Evolutionary conservation across 1,140 invertebrate species (phyloP), one percentile per base, ranked within the genome.

Genomic region (Conus ventricosus): DNA sequence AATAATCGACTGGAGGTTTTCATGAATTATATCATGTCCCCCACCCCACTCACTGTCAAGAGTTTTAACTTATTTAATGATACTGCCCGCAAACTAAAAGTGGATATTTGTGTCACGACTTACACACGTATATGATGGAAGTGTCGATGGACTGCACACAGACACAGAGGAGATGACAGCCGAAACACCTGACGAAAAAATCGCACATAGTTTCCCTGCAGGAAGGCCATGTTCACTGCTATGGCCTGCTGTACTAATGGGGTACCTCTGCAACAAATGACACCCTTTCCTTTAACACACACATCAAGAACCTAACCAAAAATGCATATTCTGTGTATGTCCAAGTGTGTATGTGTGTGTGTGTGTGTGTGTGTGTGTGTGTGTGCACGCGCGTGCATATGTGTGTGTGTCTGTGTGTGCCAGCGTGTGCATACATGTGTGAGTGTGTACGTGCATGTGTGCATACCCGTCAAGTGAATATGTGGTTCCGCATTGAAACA

Each of bases 91-190:
- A 39, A 39, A 39, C 39, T 39, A 39, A 39, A 39, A 39, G 39
- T 39, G 39, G 39, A 39, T 39, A 39, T 39, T 39, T 39, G 39
- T 39, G 39, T 39, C 51, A 84, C 39, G 55, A 53, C 84, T 85
- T 84, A 71, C 55, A 67, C 11, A 13, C 53, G 87, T 25, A 71
- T 60, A 39, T 67, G 23, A 23, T 88, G 51, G 27, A 55, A 71
- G 27, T 85, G n/a, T 17, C 53, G n/a, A 27, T 88, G 57, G 27
- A 83, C 76, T 39, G 39, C 20, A 88, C 63, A 84, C 51, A 76
- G 84, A 55, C 67, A 54, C 8, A 84, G 82, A 3, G 53, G n/a
- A 27, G n/a, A 53, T 6, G 53, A 25, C 53, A 84, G 82, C 15
- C 25, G 13, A 7, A 23, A 25, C 17, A 54, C 82, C 15, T 54